Evolutionary conservation across 2,113 vertebrate species (phyloP), one percentile per base, ranked within the genome.

Genomic region (Hemichromis elongatus): DNA sequence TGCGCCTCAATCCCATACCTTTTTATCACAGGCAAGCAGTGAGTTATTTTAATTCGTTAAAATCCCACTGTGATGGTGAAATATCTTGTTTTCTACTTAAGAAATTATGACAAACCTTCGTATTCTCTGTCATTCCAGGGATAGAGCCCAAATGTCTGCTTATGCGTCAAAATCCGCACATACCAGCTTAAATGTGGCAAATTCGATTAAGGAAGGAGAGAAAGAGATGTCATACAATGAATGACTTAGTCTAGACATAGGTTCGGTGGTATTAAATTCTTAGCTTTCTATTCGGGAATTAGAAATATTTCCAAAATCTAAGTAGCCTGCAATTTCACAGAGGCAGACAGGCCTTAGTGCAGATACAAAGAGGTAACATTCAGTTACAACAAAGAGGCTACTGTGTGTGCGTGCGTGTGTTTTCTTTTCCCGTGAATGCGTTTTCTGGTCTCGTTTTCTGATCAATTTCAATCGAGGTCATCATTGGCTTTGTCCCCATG

Each of bases 41-140:
- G 90, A 93, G 92, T 93, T 94, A 92, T 93, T 93, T 92, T 94
- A 93, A 96, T 95, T 95, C 93, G 91, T 93, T 93, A 88, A 95
- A 95, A 96, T 94, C 93, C 93, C 91, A 92, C 92, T 87, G 92
- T 93, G 92, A 77, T 81, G 80, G 59, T 83, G 88, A 91, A 94
- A 94, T 95, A 94, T 94, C 90, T 92, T 94, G 94, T 95, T 96
- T 94, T 93, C 89, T 92, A 92, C 92, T 95, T 91, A 94, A 78
- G 92, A 91, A 94, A 90, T 88, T 87, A 87, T 95, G 94, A 94
- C 93, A 95, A 92, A 92, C 90, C 94, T 86, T 84, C 61, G 61
- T 88, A 91, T 92, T 94, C 89, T 73, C 90, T 92, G 91, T 93
- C 93, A 92, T 80, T 91, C 68, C 57, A 33, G 86, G 91, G 90